Evolutionary conservation across 2,797 vertebrate genomes (phyloP), one percentile per base, ranked within the genome.

Genomic region (Kryptolebias ocellatus): DNA sequence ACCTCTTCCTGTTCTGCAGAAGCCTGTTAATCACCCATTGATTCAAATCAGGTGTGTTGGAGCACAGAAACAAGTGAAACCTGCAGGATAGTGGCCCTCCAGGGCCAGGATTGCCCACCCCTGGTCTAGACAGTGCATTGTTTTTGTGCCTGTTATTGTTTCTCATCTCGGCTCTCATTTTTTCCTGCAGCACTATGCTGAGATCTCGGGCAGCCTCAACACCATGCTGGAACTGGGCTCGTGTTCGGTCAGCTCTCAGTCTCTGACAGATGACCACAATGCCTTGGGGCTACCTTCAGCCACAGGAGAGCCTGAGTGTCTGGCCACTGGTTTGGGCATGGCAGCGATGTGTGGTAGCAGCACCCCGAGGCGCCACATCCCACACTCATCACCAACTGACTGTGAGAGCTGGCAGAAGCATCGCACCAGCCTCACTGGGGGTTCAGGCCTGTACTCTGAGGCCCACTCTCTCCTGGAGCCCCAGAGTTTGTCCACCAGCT

Each of bases 151-250:
- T 76, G 6, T 67, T 11, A 1, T 27, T 66, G 8, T 67, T 11
- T 64, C 49, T n/a, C 16, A 29, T 60, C 59, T 62, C 39, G 27
- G 67, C 39, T 76, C 68, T 17, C 10, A 52, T 68, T 42, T 65
- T 71, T 64, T 64, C 66, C 60, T 73, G 69, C 83, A 98, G 96
- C 94, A 95, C 92, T 89, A 98, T 97, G 96, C 93, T 92, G 95
- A 94, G 67, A 80, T 78, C 80, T 86, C 53, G 34, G 64, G 67
- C 53, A 39, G 70, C 66, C 80, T 85, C 70, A 80, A 86, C 80
- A 94, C 89, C 78, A 98, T 98, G 97, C 92, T 95, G 92, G 95
- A 96, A 92, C 89, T 94, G 70, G 91, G 95, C 89, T 90, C 94
- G 9, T 94, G 90, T 90, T 94, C 95, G 7, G 92, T 92, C 87